Evolutionary conservation across 2,888 invertebrate species (phyloP).

Genomic region (Dysmachus trigonus): DNA sequence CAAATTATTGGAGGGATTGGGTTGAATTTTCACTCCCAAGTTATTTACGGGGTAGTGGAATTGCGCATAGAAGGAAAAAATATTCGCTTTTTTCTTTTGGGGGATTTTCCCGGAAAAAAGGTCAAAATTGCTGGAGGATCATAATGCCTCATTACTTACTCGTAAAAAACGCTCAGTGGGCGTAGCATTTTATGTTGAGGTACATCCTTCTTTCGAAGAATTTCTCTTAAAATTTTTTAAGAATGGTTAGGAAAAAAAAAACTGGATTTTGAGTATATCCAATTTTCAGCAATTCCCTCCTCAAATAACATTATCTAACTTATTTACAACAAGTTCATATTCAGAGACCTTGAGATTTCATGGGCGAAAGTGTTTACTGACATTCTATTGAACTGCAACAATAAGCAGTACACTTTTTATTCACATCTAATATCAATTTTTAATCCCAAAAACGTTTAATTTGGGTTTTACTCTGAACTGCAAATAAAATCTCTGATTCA

Average conservation of each 20-base stretch:
- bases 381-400: no score
- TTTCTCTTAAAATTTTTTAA: neutral
- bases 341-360: no score
- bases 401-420: no score
- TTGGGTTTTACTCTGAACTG: no score
- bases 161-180: neutral
- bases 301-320: no score
- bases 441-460: no score
- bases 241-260: neutral
- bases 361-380: no score
- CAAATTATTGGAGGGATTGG: neutral
- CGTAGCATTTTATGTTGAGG: neutral
- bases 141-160: neutral
- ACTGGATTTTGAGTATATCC: neutral
- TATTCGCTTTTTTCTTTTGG: neutral
- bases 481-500: no score
- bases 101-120: neutral
- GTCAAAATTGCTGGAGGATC: neutral
- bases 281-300: neutral
- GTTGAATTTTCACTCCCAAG: neutral
- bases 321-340: no score
- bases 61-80: neutral
- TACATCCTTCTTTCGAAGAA: neutral
- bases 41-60: neutral
- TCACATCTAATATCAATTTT: no score